Evolutionary conservation across 2,888 invertebrate genomes (phyloP), one percentile per base, ranked within the genome.

Genomic region (Eristalis pertinax): DNA sequence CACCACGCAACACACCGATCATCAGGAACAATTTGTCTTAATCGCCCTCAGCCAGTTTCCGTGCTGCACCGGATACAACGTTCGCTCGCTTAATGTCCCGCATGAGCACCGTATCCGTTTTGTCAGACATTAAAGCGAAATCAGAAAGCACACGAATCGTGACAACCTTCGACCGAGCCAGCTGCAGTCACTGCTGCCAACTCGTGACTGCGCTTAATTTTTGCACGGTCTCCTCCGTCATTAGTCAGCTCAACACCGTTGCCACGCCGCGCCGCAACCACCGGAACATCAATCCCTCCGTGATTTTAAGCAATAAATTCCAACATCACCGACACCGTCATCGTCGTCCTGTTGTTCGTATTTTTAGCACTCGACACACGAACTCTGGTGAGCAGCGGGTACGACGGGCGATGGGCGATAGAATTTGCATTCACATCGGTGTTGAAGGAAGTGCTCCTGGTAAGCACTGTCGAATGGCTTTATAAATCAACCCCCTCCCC

Each of bases 261-360:
- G 74, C 43, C 56, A 43, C 62, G n/a, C n/a, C n/a, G n/a, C 82
- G 70, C 63, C 63, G 60, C 56, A 85, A 74, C 83, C 78, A 56
- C 70, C 43, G 58, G 67, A 43, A 74, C 63, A 79, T 75, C 82
- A 67, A 68, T 78, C 67, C 72, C 32, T 38, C 75, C 70, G 78
- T 78, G 86, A 83, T 83, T 86, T 75, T 63, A 41, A 75, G 74
- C 65, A 72, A 79, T 86, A 83, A 86, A 86, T 86, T 86, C 56
- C 68, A 72, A 67, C 58, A 79, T 72, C 74, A 78, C 69, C 77
- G 41, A 75, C 74, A 60, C 38, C 58, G 38, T 60, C 29, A 41
- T 41, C 13, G 58, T 74, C 73, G 22, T 80, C 58, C 38, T 70
- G 62, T 41, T n/a, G 68, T 84, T 32, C 68, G 73, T 80, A 80